A percentile compares a stretch with the other conserved stretches of the same genome.
Conservation (phyloP, 2,888 invertebrate species). For the Phalera bucephala region DNA sequence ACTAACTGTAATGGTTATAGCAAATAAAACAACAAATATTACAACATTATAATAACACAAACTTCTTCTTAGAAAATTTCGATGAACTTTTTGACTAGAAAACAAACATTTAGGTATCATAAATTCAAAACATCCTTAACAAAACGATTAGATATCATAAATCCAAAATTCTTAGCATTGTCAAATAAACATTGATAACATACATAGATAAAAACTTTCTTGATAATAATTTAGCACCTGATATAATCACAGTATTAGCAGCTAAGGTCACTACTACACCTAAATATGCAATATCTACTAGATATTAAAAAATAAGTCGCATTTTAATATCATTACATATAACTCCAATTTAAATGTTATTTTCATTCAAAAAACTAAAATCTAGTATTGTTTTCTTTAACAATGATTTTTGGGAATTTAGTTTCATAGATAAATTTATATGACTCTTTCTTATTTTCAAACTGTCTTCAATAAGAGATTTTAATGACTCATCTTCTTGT, state of each 20-base stretch:
- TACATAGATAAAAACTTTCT: no score
- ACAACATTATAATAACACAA: slow-evolving; percentile 6
- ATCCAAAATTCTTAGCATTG: neutral
- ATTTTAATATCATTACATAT: neutral
- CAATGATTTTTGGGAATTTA: slow-evolving; percentile 59
- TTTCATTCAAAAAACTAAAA: slow-evolving; percentile 69
- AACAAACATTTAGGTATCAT: slow-evolving; percentile 22
- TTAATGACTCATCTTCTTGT: slow-evolving; percentile 55
- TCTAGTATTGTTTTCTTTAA: slow-evolving; percentile 55
- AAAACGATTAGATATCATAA: neutral
- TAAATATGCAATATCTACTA: neutral
- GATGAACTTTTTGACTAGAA: slow-evolving; percentile 42
- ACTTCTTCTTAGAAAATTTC: slow-evolving; percentile 5
- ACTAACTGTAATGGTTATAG: no score
- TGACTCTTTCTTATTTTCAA: slow-evolving; percentile 63
- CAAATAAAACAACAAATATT: slow-evolving; percentile 4
- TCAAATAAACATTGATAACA: neutral
- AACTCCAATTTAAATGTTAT: slow-evolving; percentile 4
- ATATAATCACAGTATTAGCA: slow-evolving; percentile 1
- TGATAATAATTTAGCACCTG: neutral
- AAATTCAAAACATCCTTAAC: neutral
- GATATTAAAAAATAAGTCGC: neutral
- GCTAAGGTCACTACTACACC: no score
- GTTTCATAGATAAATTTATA: slow-evolving; percentile 51
- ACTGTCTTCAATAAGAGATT: slow-evolving; percentile 71